phyloP scores from a whole-genome alignment of 1,140 invertebrate genomes.

The Goniozus legneri region DNA sequence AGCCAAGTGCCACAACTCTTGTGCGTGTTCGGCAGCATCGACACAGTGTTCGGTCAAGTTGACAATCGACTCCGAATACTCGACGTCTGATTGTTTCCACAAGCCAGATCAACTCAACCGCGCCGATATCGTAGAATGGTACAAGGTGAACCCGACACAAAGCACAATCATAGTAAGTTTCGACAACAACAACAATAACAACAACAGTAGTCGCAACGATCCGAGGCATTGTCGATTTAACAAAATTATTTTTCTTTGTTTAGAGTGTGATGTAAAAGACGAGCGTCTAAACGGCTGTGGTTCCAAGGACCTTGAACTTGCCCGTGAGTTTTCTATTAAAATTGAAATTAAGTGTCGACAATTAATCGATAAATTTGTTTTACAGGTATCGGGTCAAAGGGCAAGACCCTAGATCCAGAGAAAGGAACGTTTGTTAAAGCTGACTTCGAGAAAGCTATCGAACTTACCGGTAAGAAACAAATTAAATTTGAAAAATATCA shows the following conservation, averaged over 20 bases:
- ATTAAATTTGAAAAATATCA: neutral
- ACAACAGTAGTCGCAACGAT: conserved; percentile 1
- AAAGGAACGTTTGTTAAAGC: conserved; percentile 62
- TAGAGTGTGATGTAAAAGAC: conserved; percentile 77
- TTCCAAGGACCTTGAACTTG: conserved; percentile 68
- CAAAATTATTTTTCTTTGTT: conserved; percentile 32
- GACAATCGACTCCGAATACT: conserved; percentile 31
- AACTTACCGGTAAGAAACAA: conserved; percentile 62
- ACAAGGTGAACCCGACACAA: conserved; percentile 71
- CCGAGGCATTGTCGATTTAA: neutral
- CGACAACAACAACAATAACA: neutral
- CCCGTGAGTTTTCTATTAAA: conserved; percentile 49
- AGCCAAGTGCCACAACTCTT: conserved; percentile 24
- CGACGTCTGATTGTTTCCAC: conserved; percentile 30
- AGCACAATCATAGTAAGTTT: conserved; percentile 69
- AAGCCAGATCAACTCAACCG: conserved; percentile 46
- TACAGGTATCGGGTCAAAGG: conserved; percentile 49
- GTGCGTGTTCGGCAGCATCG: neutral
- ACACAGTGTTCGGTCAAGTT: conserved; percentile 13
- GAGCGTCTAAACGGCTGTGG: conserved; percentile 73
- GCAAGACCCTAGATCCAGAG: conserved; percentile 50
- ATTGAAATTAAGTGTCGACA: neutral
- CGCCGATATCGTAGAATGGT: conserved; percentile 68
- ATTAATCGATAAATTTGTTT: neutral
- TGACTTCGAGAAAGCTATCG: conserved; percentile 79